These are phyloP conservation scores for Gobio occitaniae DNA, from an alignment of 2,797 vertebrate species.

Conservation along the genomic window DNA sequence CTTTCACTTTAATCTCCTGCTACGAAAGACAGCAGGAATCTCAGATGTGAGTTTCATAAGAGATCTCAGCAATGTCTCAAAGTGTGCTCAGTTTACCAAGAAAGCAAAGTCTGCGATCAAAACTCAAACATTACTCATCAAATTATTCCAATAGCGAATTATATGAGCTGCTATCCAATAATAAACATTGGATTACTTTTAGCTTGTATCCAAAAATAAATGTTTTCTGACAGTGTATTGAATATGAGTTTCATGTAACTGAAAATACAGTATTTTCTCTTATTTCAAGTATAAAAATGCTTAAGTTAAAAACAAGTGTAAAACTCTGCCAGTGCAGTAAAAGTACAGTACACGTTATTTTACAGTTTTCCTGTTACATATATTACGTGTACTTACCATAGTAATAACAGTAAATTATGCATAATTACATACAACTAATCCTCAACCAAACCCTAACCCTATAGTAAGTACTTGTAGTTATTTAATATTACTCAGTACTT, in stretches of 20 bases:
- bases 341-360: neutral
- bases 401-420: too few relatives aligned
- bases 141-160: neutral
- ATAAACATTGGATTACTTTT: neutral
- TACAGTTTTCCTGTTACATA: too few relatives aligned
- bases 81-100: neutral
- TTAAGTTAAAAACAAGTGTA: neutral
- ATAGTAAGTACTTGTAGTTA: too few relatives aligned
- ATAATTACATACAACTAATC: too few relatives aligned
- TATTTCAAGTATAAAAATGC: neutral
- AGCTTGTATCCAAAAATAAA: neutral
- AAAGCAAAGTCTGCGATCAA: neutral
- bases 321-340: neutral
- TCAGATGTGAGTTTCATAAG: neutral
- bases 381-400: too few relatives aligned
- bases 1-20: neutral
- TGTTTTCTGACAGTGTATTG: neutral
- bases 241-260: neutral
- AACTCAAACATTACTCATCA: neutral
- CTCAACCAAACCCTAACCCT: too few relatives aligned
- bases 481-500: too few relatives aligned
- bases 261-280: neutral
- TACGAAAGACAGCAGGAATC: neutral
- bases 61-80: neutral
- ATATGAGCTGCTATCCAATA: neutral